phyloP scores from a whole-genome alignment of 2,113 vertebrate species.

The Chaenocephalus aceratus region DNA sequence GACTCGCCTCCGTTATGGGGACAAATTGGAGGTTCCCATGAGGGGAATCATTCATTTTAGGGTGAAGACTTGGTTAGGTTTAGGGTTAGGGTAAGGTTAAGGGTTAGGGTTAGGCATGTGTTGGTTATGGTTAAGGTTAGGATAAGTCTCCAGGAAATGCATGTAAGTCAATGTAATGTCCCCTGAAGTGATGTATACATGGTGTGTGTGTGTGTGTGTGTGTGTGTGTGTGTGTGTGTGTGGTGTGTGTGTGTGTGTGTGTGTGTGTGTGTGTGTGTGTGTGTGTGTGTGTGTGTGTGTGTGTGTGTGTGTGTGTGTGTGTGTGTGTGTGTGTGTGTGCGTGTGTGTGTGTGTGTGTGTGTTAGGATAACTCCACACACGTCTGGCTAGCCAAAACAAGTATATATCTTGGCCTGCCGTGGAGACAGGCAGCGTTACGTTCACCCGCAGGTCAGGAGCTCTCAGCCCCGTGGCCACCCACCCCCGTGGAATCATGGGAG shows the following conservation, averaged over 20 bases:
- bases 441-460: slow-evolving; percentile 66
- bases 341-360: slow-evolving; percentile 27
- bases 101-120: no score
- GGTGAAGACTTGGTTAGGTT: no score
- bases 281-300: slow-evolving; percentile 21
- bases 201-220: neutral
- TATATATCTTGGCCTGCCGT: slow-evolving; percentile 74
- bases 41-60: no score
- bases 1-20: no score
- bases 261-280: neutral
- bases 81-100: no score
- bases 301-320: slow-evolving; percentile 14
- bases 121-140: no score
- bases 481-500: slow-evolving; percentile 61
- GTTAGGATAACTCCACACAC: slow-evolving; percentile 43
- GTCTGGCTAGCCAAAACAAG: slow-evolving; percentile 71
- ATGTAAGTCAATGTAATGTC: no score
- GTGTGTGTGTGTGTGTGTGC: slow-evolving; percentile 1
- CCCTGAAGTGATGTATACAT: no score
- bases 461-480: slow-evolving; percentile 59
- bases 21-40: no score
- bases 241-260: slow-evolving; percentile 12
- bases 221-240: slow-evolving; percentile 6
- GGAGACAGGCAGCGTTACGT: slow-evolving; percentile 64
- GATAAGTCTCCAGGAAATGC: no score